Evolutionary conservation across 2,888 invertebrate species (phyloP).

Genomic region (Incurvaria masculella): DNA sequence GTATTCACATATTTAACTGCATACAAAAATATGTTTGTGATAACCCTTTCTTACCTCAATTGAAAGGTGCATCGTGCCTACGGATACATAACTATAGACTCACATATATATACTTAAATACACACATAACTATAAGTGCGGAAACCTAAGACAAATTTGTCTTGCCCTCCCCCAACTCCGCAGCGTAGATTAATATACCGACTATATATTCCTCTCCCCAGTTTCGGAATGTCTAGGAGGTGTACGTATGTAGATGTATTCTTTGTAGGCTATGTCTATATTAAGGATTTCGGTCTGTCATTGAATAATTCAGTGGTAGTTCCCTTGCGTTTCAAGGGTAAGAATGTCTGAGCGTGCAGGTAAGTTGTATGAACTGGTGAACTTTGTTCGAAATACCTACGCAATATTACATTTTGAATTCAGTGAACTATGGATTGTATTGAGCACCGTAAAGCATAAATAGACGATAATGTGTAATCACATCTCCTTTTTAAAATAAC

Average conservation of each 20-base stretch:
- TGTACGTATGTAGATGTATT: slow-evolving; percentile 28
- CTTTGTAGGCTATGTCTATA: slow-evolving; percentile 38
- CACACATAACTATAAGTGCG: not conserved
- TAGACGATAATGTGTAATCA: too few relatives aligned
- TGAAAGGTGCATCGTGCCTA: not conserved
- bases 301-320: slow-evolving; percentile 55
- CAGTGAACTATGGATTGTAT: not conserved
- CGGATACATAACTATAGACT: not conserved
- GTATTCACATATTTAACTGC: too few relatives aligned
- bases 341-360: slow-evolving; percentile 39
- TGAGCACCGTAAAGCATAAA: too few relatives aligned
- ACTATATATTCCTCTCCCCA: slow-evolving; percentile 26
- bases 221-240: slow-evolving; percentile 29
- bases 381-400: too few relatives aligned
- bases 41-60: too few relatives aligned
- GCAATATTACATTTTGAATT: not conserved
- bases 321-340: slow-evolving; percentile 53
- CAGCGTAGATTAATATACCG: slow-evolving; percentile 23
- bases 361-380: too few relatives aligned
- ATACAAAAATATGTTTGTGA: too few relatives aligned
- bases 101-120: not conserved
- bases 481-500: too few relatives aligned
- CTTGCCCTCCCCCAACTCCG: slow-evolving; percentile 31
- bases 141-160: slow-evolving; percentile 43
- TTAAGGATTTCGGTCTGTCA: slow-evolving; percentile 51